Percentiles rank a stretch among this genome's conserved stretches.
phyloP scores from a whole-genome alignment of 2,797 vertebrate genomes.

The Karalla daura region DNA sequence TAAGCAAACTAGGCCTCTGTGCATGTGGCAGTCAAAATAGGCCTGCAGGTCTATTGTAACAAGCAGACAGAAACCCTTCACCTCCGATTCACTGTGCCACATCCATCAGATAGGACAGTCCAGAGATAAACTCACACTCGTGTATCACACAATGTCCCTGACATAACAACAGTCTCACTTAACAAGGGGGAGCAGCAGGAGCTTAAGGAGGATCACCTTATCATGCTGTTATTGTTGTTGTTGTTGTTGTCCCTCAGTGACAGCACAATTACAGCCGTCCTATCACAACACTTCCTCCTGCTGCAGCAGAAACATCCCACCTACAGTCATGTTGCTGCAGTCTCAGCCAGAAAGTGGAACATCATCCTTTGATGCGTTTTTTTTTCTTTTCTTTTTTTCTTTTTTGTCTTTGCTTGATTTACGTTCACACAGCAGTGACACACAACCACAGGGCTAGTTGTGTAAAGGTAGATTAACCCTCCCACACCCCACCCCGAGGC shows the following conservation, averaged over 20 bases:
- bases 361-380: neutral
- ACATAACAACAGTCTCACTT: slow-evolving; percentile 10
- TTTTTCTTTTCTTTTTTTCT: no score
- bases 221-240: slow-evolving; percentile 43
- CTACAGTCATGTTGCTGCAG: neutral
- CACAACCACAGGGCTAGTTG: neutral
- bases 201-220: slow-evolving; percentile 42
- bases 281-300: slow-evolving; percentile 46
- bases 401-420: neutral
- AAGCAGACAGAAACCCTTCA: slow-evolving; percentile 70
- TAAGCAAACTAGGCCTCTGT: no score
- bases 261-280: slow-evolving; percentile 15
- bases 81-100: slow-evolving; percentile 55
- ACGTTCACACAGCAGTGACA: slow-evolving; percentile 7
- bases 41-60: slow-evolving; percentile 75
- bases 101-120: slow-evolving; percentile 63
- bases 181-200: slow-evolving; percentile 21
- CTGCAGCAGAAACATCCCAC: slow-evolving; percentile 21
- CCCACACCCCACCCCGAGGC: neutral
- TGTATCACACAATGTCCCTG: slow-evolving; percentile 25
- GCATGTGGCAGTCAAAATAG: slow-evolving; percentile 80
- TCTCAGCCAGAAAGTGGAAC: neutral
- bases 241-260: slow-evolving; percentile 35
- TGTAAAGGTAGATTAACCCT: slow-evolving; percentile 15
- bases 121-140: slow-evolving; percentile 46